These are phyloP conservation scores for Gadus macrocephalus DNA, from an alignment of 2,113 vertebrate species.

Conservation along the genomic window DNA sequence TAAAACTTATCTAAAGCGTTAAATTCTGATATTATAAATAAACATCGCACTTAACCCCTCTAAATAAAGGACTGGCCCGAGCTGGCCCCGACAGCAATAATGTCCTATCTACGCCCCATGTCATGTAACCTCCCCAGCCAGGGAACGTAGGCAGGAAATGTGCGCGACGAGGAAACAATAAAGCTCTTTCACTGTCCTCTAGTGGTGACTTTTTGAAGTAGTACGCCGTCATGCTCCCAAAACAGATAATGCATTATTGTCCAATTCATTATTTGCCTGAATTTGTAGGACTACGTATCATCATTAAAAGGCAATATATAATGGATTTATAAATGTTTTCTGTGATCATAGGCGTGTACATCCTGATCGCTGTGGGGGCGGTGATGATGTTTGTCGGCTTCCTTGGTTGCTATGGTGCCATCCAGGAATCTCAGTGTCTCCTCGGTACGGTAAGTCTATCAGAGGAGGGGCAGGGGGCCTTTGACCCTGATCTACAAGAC, in stretches of 20 bases:
- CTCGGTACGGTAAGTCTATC: constrained; percentile 85
- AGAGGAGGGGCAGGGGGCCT: neutral
- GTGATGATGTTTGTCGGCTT: constrained; percentile 99
- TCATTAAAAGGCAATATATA: neutral
- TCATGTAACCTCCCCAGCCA: constrained; percentile 15
- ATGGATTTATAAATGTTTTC: neutral
- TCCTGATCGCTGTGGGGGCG: constrained; percentile 91
- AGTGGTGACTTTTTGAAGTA: constrained; percentile 23
- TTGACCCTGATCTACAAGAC: neutral
- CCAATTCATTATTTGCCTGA: too few relatives aligned
- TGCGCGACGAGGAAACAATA: too few relatives aligned
- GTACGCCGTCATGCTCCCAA: too few relatives aligned
- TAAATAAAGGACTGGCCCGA: too few relatives aligned
- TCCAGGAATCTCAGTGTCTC: constrained; percentile 98
- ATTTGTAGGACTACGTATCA: too few relatives aligned
- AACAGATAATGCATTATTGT: too few relatives aligned
- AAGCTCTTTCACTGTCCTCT: constrained; percentile 33
- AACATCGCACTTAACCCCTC: too few relatives aligned
- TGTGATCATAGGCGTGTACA: constrained; percentile 84
- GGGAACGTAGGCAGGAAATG: too few relatives aligned
- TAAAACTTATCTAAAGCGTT: too few relatives aligned
- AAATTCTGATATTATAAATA: too few relatives aligned
- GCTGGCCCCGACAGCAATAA: too few relatives aligned
- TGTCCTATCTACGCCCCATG: neutral
- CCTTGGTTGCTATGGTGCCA: constrained; percentile 96